Evolutionary conservation across 2,888 invertebrate species (phyloP), one percentile per base, ranked within the genome.

Genomic region (Euplagia quadripunctaria): DNA sequence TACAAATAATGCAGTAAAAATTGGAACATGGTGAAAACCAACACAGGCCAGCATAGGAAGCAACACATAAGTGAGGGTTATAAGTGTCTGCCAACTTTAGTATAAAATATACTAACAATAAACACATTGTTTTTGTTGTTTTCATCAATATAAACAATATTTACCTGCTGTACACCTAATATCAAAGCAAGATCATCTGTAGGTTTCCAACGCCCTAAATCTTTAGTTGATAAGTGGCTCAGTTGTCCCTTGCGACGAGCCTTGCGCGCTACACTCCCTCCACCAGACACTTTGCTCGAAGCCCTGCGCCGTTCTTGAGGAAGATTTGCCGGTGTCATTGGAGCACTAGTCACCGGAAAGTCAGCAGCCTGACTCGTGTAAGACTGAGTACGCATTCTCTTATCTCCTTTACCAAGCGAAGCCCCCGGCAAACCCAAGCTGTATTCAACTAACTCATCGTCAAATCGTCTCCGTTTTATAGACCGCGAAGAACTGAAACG

Each of bases 361-460:
- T 96, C 97, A 0, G 96, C 94, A 69, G 96, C 91, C 5, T 96
- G 96, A 72, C 96, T 96, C 0, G 96, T 94, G 77, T 96, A 95
- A 0, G 96, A 96, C 67, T 94, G 95, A 1, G 96, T 96, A 6
- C 96, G 93, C 79, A 96, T 93, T 72, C 96, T 87, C 76, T 96
- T 96, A 64, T 92, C 96, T 55, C 93, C 92, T 86, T 96, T 96
- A 0, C 94, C 94, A 42, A 95, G 84, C 0, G 96, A 96, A 4
- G 96, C 94, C 2, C 96, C 97, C 0, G 97, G 97, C 84, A 97
- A 93, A 69, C 97, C 97, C 74, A 98, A 94, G 91, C 98, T 98
- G 82, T 98, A 98, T 86, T 99, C 99, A 0, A 99, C 99, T 74
- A 99, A 96, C 94, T 99, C 99, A 96, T 99, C 99, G 90, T 99